Percentiles rank a stretch among this genome's conserved stretches.
Conservation (phyloP, 2,113 vertebrate genomes). For the Zapus hudsonius region DNA sequence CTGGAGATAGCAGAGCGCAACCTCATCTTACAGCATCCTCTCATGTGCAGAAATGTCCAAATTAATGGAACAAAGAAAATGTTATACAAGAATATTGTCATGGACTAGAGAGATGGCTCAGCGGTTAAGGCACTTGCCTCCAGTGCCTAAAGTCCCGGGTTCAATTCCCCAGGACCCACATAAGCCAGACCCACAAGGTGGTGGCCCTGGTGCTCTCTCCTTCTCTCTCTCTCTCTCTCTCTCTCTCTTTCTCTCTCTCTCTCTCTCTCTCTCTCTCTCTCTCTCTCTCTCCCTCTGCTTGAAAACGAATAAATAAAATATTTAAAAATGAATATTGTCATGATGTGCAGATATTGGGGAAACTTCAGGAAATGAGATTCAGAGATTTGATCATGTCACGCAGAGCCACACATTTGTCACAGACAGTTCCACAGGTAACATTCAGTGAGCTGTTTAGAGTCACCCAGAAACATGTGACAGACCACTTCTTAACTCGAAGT, state of each 20-base stretch:
- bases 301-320: not conserved
- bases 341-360: not conserved
- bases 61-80: not conserved
- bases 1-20: not conserved
- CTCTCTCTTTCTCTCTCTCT: too few species aligned
- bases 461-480: not conserved
- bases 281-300: too few species aligned
- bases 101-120: too few species aligned
- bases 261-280: too few species aligned
- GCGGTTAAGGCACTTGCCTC: too few species aligned
- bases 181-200: too few species aligned
- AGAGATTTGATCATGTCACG: not conserved
- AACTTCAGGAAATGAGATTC: not conserved
- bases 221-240: too few species aligned
- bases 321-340: not conserved
- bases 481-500: not conserved
- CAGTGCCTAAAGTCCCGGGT: too few species aligned
- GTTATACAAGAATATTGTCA: not conserved
- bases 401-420: not conserved
- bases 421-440: not conserved
- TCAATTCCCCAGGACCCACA: too few species aligned
- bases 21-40: not conserved
- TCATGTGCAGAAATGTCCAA: not conserved
- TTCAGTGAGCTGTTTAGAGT: not conserved
- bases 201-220: too few species aligned